Base-by-base conservation (phyloP, 2,113 vertebrate genomes). In the Lagopus muta region DNA sequence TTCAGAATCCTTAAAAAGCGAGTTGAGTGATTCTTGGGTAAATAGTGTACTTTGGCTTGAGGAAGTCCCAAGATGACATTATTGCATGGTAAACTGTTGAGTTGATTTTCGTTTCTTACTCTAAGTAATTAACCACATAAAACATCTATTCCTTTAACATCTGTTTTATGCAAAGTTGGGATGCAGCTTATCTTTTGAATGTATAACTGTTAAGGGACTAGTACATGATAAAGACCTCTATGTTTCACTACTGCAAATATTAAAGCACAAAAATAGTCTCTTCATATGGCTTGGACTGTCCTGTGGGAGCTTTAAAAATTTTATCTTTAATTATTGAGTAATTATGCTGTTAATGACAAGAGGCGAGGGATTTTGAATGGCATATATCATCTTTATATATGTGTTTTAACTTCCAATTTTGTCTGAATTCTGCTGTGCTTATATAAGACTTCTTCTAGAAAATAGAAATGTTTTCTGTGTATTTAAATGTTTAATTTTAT, bases 281-380 rank as follows among this genome's bases (percentile, higher is more conserved):
- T 58, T 90, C 10, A 13, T 45, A 27, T 48, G n/a, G 15, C 45
- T 88, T 85, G 69, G 17, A 66, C 50, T 77, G 47, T 62, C 69
- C 50, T 60, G 62, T 45, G 55, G 78, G 60, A 90, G 45, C 15
- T 52, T 85, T 27, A 62, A 77, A 52, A 79, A 60, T 24, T 22
- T 10, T 17, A 74, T 77, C 38, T 64, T 64, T 28, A 64, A 64
- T 64, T 64, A 8, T 24, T 55, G 20, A 90, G 60, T 83, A 86
- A 81, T 78, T 81, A 54, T 82, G 34, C 24, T 71, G 18, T 62
- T 89, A 84, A 93, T 86, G 77, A 54, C 43, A 86, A 81, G n/a
- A 74, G 17, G 8, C 8, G 78, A 88, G 12, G 28, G 32, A 62
- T 83, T 92, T 86, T 25, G 50, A 74, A n/a, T n/a, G 5, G 12